Evolutionary conservation across 2,113 vertebrate genomes (phyloP).

Genomic region (Terrapene triunguis): DNA sequence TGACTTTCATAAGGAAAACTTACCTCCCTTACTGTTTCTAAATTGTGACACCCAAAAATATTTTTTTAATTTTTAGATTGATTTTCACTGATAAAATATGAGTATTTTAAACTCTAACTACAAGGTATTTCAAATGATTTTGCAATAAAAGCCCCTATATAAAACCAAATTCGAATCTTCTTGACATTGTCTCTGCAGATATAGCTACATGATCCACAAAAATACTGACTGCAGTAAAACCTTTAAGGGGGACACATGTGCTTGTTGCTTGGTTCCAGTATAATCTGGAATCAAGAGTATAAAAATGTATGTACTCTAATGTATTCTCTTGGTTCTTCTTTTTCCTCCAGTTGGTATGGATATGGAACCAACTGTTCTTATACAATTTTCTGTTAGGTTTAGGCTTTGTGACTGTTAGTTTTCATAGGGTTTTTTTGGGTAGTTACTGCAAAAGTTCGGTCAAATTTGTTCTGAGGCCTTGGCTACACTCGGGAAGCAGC

Average conservation of each 20-base stretch:
- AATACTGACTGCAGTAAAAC: background rate
- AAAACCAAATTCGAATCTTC: background rate
- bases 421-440: background rate
- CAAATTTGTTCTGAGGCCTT: background rate
- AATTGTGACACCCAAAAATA: background rate
- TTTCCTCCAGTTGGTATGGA: background rate
- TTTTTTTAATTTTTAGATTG: background rate
- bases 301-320: background rate
- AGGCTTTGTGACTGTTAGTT: background rate
- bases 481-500: no score
- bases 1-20: background rate
- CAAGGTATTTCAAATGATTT: background rate
- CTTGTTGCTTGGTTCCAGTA: background rate
- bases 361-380: background rate
- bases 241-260: fast-evolving
- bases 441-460: background rate
- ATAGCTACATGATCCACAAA: background rate
- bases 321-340: background rate
- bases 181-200: background rate
- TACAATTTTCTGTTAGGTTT: background rate
- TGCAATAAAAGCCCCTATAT: fast-evolving
- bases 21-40: background rate
- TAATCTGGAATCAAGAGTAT: background rate
- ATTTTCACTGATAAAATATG: background rate
- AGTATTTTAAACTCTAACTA: background rate